A percentile compares a stretch with the other conserved stretches of the same genome.
Evolutionary conservation across 2,888 invertebrate species (phyloP).

Genomic region (Branchipolynoe longqiensis): DNA sequence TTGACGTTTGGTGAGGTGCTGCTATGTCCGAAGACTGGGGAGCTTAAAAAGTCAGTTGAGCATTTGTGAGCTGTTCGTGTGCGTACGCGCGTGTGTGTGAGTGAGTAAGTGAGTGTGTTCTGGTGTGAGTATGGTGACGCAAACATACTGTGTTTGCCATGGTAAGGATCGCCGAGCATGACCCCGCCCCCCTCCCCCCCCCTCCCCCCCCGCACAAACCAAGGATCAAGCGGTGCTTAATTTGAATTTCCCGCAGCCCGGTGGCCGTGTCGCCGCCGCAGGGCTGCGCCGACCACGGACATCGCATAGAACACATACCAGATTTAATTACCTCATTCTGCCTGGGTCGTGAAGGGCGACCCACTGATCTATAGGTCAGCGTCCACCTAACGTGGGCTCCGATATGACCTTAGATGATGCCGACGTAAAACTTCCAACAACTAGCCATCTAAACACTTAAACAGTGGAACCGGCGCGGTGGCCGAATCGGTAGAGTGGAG

Average conservation of each 20-base stretch:
- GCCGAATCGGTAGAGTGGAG: too few species aligned
- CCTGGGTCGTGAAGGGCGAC: not conserved
- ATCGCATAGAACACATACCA: constrained; percentile 36
- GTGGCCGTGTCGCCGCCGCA: not conserved
- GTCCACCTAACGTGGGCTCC: not conserved
- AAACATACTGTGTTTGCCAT: constrained; percentile 17
- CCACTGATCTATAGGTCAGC: not conserved
- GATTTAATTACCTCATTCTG: constrained; percentile 55
- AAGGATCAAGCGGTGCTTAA: constrained; percentile 41
- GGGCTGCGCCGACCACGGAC: not conserved
- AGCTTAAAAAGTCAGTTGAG: too few species aligned
- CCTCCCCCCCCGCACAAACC: not conserved
- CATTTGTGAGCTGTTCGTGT: too few species aligned
- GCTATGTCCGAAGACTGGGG: too few species aligned
- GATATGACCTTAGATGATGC: too few species aligned
- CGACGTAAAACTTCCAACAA: too few species aligned
- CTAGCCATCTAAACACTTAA: too few species aligned
- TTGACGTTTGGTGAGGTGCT: too few species aligned
- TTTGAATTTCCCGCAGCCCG: constrained; percentile 48
- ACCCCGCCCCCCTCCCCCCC: constrained; percentile 27
- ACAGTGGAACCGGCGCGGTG: too few species aligned
- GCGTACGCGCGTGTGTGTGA: too few species aligned
- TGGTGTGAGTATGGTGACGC: not conserved
- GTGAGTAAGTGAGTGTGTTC: not conserved
- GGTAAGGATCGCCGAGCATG: constrained; percentile 20